phyloP scores from a whole-genome alignment of 2,888 invertebrate genomes.

The Erebia ligea region DNA sequence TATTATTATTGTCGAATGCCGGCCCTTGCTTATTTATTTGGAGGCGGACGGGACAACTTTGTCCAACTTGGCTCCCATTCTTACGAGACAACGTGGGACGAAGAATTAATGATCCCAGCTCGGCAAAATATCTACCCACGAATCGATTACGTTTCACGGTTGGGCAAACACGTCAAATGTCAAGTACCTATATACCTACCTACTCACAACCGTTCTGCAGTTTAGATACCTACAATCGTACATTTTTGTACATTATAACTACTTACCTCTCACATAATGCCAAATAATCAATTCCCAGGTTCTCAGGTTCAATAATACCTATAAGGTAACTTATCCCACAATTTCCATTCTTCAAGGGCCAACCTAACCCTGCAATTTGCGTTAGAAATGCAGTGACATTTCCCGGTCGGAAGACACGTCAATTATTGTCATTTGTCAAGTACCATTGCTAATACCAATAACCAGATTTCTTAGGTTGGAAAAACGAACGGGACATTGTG shows the following conservation, averaged over 20 bases:
- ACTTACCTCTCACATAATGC: no score
- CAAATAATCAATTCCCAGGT: no score
- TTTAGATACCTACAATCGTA: no score
- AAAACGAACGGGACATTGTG: no score
- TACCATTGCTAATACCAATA: no score
- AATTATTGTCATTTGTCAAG: neutral
- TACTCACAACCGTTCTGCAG: neutral
- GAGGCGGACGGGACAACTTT: constrained; percentile 61
- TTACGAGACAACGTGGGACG: constrained; percentile 21
- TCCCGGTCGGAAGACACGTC: neutral
- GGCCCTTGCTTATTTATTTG: constrained; percentile 76
- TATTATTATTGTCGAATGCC: constrained; percentile 73
- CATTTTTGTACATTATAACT: no score
- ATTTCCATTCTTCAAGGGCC: neutral
- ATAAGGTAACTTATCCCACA: neutral
- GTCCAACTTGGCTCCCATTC: constrained; percentile 38
- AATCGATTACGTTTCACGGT: constrained; percentile 3
- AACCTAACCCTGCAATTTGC: neutral
- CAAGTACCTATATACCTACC: neutral
- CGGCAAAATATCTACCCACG: neutral
- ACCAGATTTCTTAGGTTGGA: no score
- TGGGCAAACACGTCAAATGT: constrained; percentile 6
- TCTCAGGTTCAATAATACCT: no score
- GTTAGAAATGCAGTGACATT: neutral
- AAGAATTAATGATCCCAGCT: constrained; percentile 15